Conservation (phyloP, 1,140 invertebrate species). For the Leptinotarsa defecta region DNA sequence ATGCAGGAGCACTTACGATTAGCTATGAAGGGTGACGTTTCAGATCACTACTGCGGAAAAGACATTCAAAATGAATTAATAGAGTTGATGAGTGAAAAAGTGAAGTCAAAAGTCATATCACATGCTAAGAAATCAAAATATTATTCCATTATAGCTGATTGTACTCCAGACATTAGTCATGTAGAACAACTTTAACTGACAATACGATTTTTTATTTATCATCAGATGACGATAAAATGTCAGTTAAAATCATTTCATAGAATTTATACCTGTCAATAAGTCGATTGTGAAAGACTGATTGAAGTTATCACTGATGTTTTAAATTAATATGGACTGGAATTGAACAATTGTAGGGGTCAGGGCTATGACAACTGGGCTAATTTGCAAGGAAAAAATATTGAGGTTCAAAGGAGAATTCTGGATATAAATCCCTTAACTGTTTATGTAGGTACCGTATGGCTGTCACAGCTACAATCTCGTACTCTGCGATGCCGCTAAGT, state of each 20-base stretch:
- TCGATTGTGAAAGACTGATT: not conserved
- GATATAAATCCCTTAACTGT: constrained; percentile 5
- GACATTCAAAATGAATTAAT: constrained; percentile 8
- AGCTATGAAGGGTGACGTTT: not conserved
- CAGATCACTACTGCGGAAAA: constrained; percentile 14
- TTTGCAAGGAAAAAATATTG: too few relatives aligned
- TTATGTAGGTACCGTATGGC: not conserved
- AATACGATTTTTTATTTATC: too few relatives aligned
- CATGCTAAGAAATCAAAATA: constrained; percentile 10
- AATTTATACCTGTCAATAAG: not conserved
- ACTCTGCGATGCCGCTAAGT: too few relatives aligned
- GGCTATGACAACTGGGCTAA: too few relatives aligned
- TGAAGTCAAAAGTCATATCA: not conserved
- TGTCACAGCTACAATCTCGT: not conserved
- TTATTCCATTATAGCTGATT: constrained; percentile 16
- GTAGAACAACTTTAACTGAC: too few relatives aligned
- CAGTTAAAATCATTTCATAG: too few relatives aligned
- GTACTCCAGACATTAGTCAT: constrained; percentile 12
- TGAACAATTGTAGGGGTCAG: too few relatives aligned
- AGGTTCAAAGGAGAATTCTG: not conserved
- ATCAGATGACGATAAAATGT: too few relatives aligned
- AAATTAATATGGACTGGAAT: not conserved
- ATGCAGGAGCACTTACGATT: not conserved
- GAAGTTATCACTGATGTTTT: not conserved
- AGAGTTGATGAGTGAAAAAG: not conserved